Evolutionary conservation across 1,140 invertebrate species (phyloP), one percentile per base, ranked within the genome.

Genomic region (Oryzaephilus surinamensis): DNA sequence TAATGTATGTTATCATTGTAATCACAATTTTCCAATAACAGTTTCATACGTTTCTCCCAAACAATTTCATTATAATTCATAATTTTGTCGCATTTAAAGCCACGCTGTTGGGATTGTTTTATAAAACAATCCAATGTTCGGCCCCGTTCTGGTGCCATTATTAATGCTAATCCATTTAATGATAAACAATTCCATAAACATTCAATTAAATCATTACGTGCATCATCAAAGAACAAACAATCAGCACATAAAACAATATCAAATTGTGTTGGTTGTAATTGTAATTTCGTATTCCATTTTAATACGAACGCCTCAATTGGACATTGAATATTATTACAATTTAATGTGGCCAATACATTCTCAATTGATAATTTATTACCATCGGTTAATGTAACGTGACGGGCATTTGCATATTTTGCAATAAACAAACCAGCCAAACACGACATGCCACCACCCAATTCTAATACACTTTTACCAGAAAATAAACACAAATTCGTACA

Each of bases 401-500:
- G 64, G 0, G 78, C 69, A 20, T 62, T 52, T 31, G 71, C 71
- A 50, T 79, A 79, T 51, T 81, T 81, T 49, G 81, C 80, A 45
- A 78, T 68, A 46, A 84, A 71, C 2, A 90, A 59, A 2, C 84
- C 85, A 6, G 84, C 81, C 19, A 91, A 60, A 50, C 83, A 87
- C 24, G 84, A 86, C 81, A 91, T 89, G 0, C 86, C 86, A 7
- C 84, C 85, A 3, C 86, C 86, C 17, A 90, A 61, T 59, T 90
- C 86, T 48, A 87, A 64, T 2, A 90, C 72, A 46, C 61, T 71
- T 55, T 79, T 79, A 41, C 69, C 67, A 2, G 69, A 61, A 54
- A 87, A 88, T 12, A 76, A 58, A 3, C 69, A 45, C 23, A 70
- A 60, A 57, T 89, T 80, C 45, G 72, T 71, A 20, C 86, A 63